A percentile compares a stretch with the other conserved stretches of the same genome.
Conservation (phyloP, 2,797 vertebrate species). For the Bucorvus abyssinicus region DNA sequence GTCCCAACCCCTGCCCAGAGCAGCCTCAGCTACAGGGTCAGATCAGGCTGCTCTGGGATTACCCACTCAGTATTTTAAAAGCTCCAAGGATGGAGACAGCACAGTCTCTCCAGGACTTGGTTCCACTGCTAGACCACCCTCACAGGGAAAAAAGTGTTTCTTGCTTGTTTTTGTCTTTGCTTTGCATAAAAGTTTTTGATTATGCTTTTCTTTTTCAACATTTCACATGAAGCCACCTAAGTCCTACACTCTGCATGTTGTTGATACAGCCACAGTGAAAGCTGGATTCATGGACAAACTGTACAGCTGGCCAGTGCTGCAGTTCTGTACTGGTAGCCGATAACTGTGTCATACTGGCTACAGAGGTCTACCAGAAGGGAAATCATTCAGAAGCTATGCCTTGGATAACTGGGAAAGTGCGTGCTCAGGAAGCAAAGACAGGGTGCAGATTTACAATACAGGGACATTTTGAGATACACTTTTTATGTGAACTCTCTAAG, state of each 20-base stretch:
- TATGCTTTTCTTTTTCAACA: background rate
- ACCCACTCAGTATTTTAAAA: background rate
- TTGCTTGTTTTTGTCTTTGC: background rate
- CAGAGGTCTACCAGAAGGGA: background rate
- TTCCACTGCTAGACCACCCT: background rate
- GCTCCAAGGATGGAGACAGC: background rate
- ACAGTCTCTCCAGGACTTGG: background rate
- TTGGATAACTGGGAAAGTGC: background rate
- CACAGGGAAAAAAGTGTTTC: rapidly evolving
- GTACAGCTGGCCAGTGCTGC: background rate
- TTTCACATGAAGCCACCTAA: background rate
- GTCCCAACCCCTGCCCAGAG: background rate
- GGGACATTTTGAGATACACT: background rate
- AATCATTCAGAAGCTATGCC: background rate
- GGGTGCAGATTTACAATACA: background rate
- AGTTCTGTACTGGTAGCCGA: background rate
- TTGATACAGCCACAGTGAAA: background rate
- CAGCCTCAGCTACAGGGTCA: background rate
- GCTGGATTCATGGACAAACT: background rate
- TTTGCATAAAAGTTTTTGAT: background rate
- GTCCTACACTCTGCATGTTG: background rate
- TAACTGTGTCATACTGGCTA: background rate
- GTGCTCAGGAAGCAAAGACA: background rate
- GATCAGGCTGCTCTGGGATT: background rate
- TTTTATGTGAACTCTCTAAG: background rate